Percentiles rank a stretch among this genome's conserved stretches.
These are phyloP conservation scores for Papilio polytes DNA, from an alignment of 1,140 invertebrate genomes.

Conservation along the genomic window DNA sequence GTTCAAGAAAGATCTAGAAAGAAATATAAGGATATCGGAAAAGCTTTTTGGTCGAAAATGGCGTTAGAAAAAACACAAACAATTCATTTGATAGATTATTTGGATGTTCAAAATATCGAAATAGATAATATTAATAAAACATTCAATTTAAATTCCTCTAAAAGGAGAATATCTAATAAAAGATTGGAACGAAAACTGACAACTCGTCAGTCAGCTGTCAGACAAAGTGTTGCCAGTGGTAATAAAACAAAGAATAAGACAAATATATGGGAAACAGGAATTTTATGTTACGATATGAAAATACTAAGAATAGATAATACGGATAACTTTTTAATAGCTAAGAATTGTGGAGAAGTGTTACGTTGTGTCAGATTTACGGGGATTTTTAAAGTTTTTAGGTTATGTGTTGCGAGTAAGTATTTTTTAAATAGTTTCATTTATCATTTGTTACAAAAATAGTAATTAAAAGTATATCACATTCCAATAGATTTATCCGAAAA, in stretches of 20 bases:
- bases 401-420: conserved; percentile 67
- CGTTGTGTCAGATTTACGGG: conserved; percentile 57
- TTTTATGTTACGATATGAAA: conserved; percentile 66
- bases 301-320: conserved; percentile 56
- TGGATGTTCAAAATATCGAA: conserved; percentile 45
- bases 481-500: too few species aligned
- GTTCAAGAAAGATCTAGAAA: conserved; percentile 62
- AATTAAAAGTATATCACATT: not conserved
- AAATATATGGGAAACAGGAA: conserved; percentile 56
- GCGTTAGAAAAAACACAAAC: conserved; percentile 68
- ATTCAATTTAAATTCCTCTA: conserved; percentile 71
- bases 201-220: conserved; percentile 62
- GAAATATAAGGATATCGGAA: conserved; percentile 61
- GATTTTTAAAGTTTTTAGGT: conserved; percentile 55
- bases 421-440: not conserved
- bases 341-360: conserved; percentile 67
- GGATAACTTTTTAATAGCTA: conserved; percentile 66
- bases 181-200: conserved; percentile 57
- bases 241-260: conserved; percentile 48
- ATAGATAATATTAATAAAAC: conserved; percentile 40
- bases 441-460: not conserved
- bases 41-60: conserved; percentile 75
- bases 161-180: conserved; percentile 60
- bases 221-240: conserved; percentile 62
- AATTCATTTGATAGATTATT: conserved; percentile 57